Conservation (phyloP, 1,140 invertebrate species). For the Tetramorium parvispinum region DNA sequence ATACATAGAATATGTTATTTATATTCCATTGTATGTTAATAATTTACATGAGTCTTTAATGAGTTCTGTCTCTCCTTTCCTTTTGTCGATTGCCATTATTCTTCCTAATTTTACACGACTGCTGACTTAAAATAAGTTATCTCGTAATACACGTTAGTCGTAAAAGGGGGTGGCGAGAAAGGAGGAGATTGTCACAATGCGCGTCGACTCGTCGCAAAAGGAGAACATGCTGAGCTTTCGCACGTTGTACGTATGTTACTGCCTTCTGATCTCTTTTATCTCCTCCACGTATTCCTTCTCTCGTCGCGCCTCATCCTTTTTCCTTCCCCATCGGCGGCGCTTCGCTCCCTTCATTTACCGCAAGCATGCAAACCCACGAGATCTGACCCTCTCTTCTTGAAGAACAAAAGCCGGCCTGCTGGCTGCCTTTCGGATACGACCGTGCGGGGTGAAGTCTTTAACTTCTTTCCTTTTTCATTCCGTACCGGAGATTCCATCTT, state of each 20-base stretch:
- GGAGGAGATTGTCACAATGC: conserved; percentile 69
- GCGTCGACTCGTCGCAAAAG: conserved; percentile 68
- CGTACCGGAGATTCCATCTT: conserved; percentile 37
- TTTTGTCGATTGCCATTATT: conserved; percentile 73
- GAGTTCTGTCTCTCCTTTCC: neutral
- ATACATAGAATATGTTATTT: neutral
- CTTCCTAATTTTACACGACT: conserved; percentile 79
- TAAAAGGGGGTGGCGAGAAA: conserved; percentile 28
- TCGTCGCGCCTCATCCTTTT: conserved; percentile 57
- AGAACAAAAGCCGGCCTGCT: conserved; percentile 64
- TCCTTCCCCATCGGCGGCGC: conserved; percentile 61
- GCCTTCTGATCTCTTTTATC: conserved; percentile 72
- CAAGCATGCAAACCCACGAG: conserved; percentile 67
- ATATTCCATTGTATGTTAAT: conserved; percentile 7
- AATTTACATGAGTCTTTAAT: neutral
- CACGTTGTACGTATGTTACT: conserved; percentile 75
- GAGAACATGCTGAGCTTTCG: conserved; percentile 71
- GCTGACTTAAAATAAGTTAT: conserved; percentile 80
- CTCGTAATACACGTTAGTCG: conserved; percentile 58
- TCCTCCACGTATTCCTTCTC: conserved; percentile 30
- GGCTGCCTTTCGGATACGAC: conserved; percentile 43
- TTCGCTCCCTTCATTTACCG: conserved; percentile 70
- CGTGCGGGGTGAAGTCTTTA: conserved; percentile 11
- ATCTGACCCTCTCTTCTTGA: conserved; percentile 32
- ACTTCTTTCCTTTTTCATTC: conserved; percentile 46